Percentiles rank a stretch among this genome's conserved stretches.
These are phyloP conservation scores for Vanessa cardui DNA, from an alignment of 2,888 invertebrate genomes.

Conservation along the genomic window DNA sequence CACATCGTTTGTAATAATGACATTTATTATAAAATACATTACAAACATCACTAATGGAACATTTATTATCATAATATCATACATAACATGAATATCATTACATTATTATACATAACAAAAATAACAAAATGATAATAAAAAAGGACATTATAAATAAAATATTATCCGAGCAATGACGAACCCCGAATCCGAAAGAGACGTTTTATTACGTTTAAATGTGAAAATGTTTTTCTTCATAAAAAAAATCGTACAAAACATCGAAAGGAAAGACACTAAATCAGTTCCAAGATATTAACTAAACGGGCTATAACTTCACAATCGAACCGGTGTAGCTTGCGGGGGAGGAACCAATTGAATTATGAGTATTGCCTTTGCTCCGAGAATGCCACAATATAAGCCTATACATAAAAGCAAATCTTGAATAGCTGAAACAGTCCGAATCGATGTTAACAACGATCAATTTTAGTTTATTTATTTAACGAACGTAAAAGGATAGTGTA, in stretches of 20 bases:
- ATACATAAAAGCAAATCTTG: slow-evolving; percentile 3
- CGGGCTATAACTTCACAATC: slow-evolving; percentile 19
- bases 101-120: too few species aligned
- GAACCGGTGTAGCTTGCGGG: slow-evolving; percentile 12
- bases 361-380: slow-evolving; percentile 6
- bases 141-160: too few species aligned
- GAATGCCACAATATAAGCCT: slow-evolving; percentile 10
- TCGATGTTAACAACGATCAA: not conserved
- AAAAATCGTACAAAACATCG: slow-evolving; percentile 7
- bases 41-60: not conserved
- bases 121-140: too few species aligned
- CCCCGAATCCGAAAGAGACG: not conserved
- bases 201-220: not conserved
- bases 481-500: slow-evolving; percentile 9
- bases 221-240: slow-evolving; percentile 7
- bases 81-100: not conserved
- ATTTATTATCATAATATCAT: not conserved
- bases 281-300: slow-evolving; percentile 26
- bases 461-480: slow-evolving; percentile 7
- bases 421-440: not conserved
- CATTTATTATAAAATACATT: not conserved
- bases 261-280: slow-evolving; percentile 11
- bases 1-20: slow-evolving; percentile 16
- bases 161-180: not conserved
- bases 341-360: slow-evolving; percentile 29